Percentiles rank a stretch among this genome's conserved stretches.
Evolutionary conservation across 1,140 invertebrate species (phyloP).

Genomic region (Leptoteleia sp.): DNA sequence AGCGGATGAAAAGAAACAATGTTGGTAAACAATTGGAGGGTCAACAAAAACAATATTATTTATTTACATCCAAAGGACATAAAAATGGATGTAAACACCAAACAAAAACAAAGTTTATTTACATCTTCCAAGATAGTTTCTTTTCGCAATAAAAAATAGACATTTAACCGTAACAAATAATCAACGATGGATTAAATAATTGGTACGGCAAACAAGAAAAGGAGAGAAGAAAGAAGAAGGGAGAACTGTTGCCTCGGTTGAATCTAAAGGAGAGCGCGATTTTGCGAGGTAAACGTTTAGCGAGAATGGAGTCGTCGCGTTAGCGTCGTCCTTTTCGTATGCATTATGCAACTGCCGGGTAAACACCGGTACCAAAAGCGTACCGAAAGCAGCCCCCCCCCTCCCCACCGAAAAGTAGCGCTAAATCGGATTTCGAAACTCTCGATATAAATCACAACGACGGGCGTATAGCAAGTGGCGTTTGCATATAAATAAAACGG

Average conservation of each 20-base stretch:
- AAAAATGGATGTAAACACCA: too few relatives aligned
- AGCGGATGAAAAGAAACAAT: too few relatives aligned
- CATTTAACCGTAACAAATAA: too few relatives aligned
- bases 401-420: constrained; percentile 71
- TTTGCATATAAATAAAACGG: constrained; percentile 74
- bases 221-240: not conserved
- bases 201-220: too few relatives aligned
- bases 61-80: too few relatives aligned
- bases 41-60: too few relatives aligned
- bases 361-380: constrained; percentile 64
- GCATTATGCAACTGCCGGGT: constrained; percentile 70
- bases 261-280: constrained; percentile 19
- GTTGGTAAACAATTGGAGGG: too few relatives aligned
- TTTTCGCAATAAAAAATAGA: too few relatives aligned
- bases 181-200: too few relatives aligned
- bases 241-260: constrained; percentile 1
- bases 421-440: constrained; percentile 72
- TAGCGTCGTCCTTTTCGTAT: constrained; percentile 68
- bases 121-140: too few relatives aligned
- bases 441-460: constrained; percentile 66
- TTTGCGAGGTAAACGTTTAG: constrained; percentile 53
- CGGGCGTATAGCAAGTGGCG: constrained; percentile 53
- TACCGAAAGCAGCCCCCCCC: too few relatives aligned
- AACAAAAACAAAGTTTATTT: too few relatives aligned
- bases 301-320: constrained; percentile 71